Conservation (phyloP, 2,113 vertebrate species). For the Rhodinocichla rosea region DNA sequence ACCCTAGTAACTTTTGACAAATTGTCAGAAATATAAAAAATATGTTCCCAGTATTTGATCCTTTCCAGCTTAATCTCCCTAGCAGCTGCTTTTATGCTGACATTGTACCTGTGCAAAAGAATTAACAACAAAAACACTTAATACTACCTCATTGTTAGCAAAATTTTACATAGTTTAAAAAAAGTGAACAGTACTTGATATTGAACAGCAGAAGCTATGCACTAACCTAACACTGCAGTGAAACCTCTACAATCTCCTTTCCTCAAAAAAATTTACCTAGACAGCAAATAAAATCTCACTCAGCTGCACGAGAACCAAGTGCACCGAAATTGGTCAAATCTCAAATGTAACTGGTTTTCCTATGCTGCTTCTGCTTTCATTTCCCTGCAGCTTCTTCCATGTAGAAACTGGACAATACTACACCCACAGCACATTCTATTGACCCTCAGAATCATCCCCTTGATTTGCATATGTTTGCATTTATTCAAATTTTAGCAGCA, state of each 20-base stretch:
- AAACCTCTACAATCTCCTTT: not conserved
- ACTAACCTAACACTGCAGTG: not conserved
- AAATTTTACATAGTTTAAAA: not conserved
- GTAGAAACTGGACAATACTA: not conserved
- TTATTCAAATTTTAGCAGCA: not conserved
- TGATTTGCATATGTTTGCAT: not conserved
- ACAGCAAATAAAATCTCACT: not conserved
- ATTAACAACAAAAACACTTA: constrained; percentile 7
- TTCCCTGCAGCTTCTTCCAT: not conserved
- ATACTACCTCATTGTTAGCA: not conserved
- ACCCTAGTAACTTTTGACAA: not conserved
- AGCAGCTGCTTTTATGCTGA: constrained; percentile 31
- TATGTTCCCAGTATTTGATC: constrained; percentile 31
- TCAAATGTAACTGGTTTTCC: not conserved
- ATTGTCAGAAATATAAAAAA: constrained; percentile 35
- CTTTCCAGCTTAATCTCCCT: constrained; percentile 3
- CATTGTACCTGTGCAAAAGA: not conserved
- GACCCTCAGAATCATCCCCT: not conserved
- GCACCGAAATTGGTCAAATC: not conserved
- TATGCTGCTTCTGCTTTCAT: not conserved
- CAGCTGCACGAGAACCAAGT: not conserved
- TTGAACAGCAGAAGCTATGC: not conserved
- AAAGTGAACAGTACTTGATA: not conserved
- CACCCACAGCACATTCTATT: not conserved
- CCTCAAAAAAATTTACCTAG: not conserved